Evolutionary conservation across 2,113 vertebrate genomes (phyloP).

Genomic region (Corythornis vintsioides): DNA sequence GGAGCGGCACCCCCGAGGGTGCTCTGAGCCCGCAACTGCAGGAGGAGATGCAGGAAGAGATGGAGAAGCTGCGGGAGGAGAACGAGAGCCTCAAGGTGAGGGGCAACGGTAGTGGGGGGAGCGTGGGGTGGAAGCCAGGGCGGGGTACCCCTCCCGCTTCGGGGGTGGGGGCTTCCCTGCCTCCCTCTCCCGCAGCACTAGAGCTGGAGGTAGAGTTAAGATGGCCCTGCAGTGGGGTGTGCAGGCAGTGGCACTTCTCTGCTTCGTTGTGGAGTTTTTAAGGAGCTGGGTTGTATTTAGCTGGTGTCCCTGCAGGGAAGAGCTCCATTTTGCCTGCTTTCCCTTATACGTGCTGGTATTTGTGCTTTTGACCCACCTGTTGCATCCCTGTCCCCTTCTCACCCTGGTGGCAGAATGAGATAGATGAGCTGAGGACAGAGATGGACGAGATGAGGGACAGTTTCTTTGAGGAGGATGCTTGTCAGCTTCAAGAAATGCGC

Average conservation of each 20-base stretch:
- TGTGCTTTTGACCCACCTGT: constrained; percentile 27
- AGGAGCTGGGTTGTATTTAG: background rate
- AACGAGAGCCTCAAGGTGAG: constrained; percentile 93
- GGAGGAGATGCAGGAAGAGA: constrained; percentile 82
- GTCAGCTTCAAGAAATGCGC: constrained; percentile 97
- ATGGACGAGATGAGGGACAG: constrained; percentile 99
- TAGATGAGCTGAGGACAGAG: constrained; percentile 96
- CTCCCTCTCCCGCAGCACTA: fast-evolving
- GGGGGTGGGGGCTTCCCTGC: background rate
- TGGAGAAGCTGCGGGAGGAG: constrained; percentile 90
- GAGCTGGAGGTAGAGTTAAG: background rate
- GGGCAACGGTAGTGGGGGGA: background rate
- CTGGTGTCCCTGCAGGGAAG: background rate
- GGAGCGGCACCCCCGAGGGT: constrained; percentile 52
- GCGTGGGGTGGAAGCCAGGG: background rate
- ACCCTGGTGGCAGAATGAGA: constrained; percentile 80
- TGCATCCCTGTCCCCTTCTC: background rate
- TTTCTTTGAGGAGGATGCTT: constrained; percentile 97
- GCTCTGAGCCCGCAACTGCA: constrained; percentile 67
- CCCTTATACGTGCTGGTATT: background rate
- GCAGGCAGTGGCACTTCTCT: background rate
- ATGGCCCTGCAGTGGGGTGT: background rate
- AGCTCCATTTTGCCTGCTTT: background rate
- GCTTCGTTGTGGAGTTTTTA: background rate
- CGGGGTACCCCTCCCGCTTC: fast-evolving